Evolutionary conservation across 2,797 vertebrate genomes (phyloP).

Genomic region (Taeniopygia guttata): DNA sequence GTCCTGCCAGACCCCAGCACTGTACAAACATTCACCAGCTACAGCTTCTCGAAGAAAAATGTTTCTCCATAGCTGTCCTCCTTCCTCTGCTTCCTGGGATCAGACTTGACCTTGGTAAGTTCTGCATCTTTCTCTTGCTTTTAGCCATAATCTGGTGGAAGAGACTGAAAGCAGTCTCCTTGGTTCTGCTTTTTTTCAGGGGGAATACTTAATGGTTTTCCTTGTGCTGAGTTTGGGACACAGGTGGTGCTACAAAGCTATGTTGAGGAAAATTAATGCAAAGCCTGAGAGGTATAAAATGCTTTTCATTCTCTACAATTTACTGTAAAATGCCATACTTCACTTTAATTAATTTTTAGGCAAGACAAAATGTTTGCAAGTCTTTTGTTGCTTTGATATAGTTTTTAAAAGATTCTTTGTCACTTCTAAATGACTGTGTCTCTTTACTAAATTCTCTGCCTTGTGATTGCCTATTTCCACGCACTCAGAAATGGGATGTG

Average conservation of each 20-base stretch:
- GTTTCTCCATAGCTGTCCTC: not conserved
- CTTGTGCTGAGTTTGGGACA: not conserved
- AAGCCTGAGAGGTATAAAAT: not conserved
- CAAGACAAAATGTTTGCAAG: not conserved
- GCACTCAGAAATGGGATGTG: not conserved
- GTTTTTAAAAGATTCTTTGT: not conserved
- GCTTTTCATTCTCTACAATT: not conserved
- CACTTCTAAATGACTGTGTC: not conserved
- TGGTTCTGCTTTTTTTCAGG: not conserved
- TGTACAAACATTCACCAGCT: not conserved
- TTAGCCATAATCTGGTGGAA: not conserved
- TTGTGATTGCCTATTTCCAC: not conserved
- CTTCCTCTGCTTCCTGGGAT: not conserved
- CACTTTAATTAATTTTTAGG: not conserved
- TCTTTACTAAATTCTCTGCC: not conserved
- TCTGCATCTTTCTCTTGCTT: not conserved
- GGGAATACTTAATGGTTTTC: not conserved
- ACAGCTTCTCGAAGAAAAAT: not conserved
- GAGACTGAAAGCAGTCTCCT: not conserved
- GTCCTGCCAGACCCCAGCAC: not conserved
- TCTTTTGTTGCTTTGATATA: not conserved
- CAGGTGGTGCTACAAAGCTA: not conserved
- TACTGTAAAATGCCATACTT: not conserved
- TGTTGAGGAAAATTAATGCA: not conserved
- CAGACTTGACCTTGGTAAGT: not conserved